phyloP scores from a whole-genome alignment of 1,140 invertebrate genomes.

The Aphaenogaster floridana region DNA sequence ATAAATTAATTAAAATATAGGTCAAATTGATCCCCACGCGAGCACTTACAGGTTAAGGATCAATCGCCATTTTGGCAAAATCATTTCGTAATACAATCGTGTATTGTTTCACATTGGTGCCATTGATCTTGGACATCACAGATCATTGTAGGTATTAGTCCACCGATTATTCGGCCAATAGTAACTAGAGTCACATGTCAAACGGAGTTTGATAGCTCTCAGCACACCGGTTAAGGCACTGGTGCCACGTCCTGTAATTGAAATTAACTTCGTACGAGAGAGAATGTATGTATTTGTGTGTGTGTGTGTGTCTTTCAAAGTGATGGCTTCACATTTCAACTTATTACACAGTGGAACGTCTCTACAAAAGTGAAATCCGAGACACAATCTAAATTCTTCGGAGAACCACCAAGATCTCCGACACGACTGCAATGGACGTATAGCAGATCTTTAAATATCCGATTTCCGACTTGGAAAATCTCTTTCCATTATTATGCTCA shows the following conservation, averaged over 20 bases:
- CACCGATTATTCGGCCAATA: background rate
- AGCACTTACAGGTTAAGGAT: background rate
- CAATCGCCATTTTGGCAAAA: background rate
- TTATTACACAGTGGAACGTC: constrained; percentile 18
- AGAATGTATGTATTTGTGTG: background rate
- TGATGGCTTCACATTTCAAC: constrained; percentile 14
- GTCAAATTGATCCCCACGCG: no score
- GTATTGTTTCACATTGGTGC: background rate
- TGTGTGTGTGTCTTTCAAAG: background rate
- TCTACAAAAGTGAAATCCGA: constrained; percentile 48
- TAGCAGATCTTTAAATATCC: background rate
- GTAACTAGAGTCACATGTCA: constrained; percentile 12
- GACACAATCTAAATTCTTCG: constrained; percentile 32
- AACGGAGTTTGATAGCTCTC: constrained; percentile 25
- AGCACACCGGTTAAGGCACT: background rate
- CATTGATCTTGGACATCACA: background rate
- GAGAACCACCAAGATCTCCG: constrained; percentile 3
- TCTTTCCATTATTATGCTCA: background rate
- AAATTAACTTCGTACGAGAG: constrained; percentile 31
- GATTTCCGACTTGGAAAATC: background rate
- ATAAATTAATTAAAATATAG: no score
- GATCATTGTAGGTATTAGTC: background rate
- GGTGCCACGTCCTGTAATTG: background rate
- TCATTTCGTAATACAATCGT: background rate
- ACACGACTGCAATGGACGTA: background rate